Evolutionary conservation across 1,140 invertebrate genomes (phyloP), one percentile per base, ranked within the genome.

Genomic region (Leguminivora glycinivorella): DNA sequence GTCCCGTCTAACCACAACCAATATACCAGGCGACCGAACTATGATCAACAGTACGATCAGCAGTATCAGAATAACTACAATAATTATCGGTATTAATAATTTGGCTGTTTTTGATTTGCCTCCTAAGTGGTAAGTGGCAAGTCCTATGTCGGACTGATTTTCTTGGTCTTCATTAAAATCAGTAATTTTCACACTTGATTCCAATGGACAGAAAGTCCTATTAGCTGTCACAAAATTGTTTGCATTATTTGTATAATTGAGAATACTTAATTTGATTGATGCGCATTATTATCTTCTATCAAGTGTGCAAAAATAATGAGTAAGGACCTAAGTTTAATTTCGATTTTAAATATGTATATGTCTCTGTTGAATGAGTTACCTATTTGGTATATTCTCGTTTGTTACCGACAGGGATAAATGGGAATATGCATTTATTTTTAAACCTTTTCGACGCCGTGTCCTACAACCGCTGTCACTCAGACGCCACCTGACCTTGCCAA

Each of bases 31-130:
- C 70, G 77, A 10, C 75, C 72, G 9, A 66, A 71, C 47, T 71
- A 76, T 58, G 70, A 71, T 63, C 78, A 73, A n/a, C 72, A 82
- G 67, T 86, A 87, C 69, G 80, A 84, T n/a, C 72, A 78, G 22
- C 79, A 81, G 10, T 81, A 81, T 72, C 74, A 82, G 9, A 75
- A 80, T 56, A 81, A 78, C 67, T 77, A 78, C 60, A 83, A 84
- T 68, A 83, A 84, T 67, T 86, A 85, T 72, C 76, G 83, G 47
- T 89, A 84, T 76, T 87, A 75, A 80, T 9, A 5, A 6, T 19
- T 22, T 52, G 7, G 14, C 14, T 38, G 14, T 12, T 38, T 12
- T 38, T 2, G 2, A 38, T 38, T 12, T 12, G 2, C 12, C 31
- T 31, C 31, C n/a, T n/a, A n/a, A n/a, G n/a, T 10, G 31, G 7